Percentiles rank a stretch among this genome's conserved stretches.
Evolutionary conservation across 2,113 vertebrate genomes (phyloP).

Genomic region (Progne subis): DNA sequence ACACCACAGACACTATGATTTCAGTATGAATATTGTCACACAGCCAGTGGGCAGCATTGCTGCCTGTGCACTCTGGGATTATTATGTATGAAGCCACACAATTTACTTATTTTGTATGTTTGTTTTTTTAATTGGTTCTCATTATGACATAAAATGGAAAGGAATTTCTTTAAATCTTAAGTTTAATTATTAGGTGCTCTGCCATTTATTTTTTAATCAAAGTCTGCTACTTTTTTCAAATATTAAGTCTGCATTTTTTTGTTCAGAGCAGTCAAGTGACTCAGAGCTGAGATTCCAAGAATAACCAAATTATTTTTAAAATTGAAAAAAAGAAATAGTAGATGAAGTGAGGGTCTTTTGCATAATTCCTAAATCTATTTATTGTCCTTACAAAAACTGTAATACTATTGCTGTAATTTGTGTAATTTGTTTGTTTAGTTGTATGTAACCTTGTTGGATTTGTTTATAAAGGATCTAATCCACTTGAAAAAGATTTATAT

Average conservation of each 20-base stretch:
- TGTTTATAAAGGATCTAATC: not conserved
- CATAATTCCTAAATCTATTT: not conserved
- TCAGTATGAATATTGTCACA: not conserved
- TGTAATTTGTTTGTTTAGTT: constrained; percentile 1
- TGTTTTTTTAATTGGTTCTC: not conserved
- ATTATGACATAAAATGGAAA: not conserved
- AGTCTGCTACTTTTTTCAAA: not conserved
- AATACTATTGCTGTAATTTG: not conserved
- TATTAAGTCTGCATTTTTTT: not conserved
- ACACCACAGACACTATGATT: not conserved
- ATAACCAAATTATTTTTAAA: not conserved
- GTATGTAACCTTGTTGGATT: not conserved
- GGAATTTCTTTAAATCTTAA: not conserved
- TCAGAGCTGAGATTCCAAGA: not conserved
- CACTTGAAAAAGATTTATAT: not conserved
- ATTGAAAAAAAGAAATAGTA: not conserved
- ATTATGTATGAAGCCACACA: not conserved
- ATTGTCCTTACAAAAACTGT: not conserved
- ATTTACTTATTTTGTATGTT: not conserved
- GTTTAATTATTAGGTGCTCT: not conserved
- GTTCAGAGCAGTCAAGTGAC: not conserved
- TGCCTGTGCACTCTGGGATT: fast-evolving
- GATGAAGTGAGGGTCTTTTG: not conserved
- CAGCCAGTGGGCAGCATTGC: not conserved
- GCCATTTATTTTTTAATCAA: not conserved